Conservation (phyloP, 2,888 invertebrate species). For the Diachrysia chrysitis region DNA sequence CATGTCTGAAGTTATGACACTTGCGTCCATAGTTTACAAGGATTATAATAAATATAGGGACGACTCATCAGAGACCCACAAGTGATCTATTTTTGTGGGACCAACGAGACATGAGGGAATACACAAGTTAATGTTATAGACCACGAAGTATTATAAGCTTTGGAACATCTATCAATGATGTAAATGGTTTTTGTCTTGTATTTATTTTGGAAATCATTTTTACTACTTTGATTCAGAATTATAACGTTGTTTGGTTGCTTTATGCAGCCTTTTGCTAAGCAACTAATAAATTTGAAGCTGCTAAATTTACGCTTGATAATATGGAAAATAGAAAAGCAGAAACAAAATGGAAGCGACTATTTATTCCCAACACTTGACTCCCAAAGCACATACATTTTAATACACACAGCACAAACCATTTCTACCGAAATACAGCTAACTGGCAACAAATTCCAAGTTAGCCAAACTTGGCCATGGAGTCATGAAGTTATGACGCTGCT, state of each 20-base stretch:
- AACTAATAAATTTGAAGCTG: too few species aligned
- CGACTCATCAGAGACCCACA: not conserved
- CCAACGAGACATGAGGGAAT: not conserved
- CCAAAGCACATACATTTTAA: not conserved
- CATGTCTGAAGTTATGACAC: not conserved
- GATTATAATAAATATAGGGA: not conserved
- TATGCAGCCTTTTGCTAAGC: too few species aligned
- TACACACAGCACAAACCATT: conserved; percentile 6
- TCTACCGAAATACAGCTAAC: conserved; percentile 34
- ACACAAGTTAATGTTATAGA: not conserved
- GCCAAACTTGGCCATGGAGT: conserved; percentile 41
- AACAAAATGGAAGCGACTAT: not conserved
- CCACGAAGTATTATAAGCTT: not conserved
- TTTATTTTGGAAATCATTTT: too few species aligned
- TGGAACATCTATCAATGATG: not conserved
- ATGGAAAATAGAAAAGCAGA: not conserved
- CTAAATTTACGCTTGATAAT: not conserved
- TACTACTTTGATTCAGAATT: too few species aligned
- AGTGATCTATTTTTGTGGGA: conserved; percentile 5
- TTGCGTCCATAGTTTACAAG: not conserved
- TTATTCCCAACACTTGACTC: not conserved
- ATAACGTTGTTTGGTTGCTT: too few species aligned
- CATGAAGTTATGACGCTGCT: conserved; percentile 57
- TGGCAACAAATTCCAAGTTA: conserved; percentile 52
- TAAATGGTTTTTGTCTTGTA: not conserved